These are phyloP conservation scores for Nemoura dubitans DNA, from an alignment of 2,888 invertebrate species.

Conservation along the genomic window DNA sequence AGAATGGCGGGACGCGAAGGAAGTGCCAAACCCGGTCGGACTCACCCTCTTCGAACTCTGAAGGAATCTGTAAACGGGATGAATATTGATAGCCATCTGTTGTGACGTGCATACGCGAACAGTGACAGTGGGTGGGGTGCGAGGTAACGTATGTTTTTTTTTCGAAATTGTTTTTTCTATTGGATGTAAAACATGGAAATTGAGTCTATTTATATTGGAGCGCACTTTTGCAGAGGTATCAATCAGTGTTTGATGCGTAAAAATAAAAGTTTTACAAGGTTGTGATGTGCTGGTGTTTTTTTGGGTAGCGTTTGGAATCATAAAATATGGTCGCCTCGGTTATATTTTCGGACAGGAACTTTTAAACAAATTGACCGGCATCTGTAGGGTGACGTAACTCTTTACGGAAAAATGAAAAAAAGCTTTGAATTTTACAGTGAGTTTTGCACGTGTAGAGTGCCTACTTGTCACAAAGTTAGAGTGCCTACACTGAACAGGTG, in stretches of 20 bases:
- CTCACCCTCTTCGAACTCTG: not conserved
- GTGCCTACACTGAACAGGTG: too few species aligned
- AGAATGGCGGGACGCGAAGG: not conserved
- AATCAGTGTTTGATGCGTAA: not conserved
- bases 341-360: not conserved
- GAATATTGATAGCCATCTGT: not conserved
- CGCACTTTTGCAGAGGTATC: not conserved
- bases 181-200: not conserved
- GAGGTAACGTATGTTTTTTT: not conserved
- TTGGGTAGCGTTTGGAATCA: not conserved
- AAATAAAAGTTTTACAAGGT: not conserved
- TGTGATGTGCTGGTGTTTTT: not conserved
- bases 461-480: not conserved
- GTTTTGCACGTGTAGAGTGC: not conserved
- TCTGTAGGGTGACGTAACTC: not conserved
- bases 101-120: not conserved
- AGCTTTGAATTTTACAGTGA: not conserved
- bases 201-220: not conserved
- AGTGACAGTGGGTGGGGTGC: not conserved
- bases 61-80: not conserved
- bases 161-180: not conserved
- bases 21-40: not conserved
- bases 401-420: not conserved
- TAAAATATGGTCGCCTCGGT: not conserved
- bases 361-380: not conserved